These are phyloP conservation scores for Pachyramphus minor DNA, from an alignment of 2,113 vertebrate genomes.

Conservation along the genomic window DNA sequence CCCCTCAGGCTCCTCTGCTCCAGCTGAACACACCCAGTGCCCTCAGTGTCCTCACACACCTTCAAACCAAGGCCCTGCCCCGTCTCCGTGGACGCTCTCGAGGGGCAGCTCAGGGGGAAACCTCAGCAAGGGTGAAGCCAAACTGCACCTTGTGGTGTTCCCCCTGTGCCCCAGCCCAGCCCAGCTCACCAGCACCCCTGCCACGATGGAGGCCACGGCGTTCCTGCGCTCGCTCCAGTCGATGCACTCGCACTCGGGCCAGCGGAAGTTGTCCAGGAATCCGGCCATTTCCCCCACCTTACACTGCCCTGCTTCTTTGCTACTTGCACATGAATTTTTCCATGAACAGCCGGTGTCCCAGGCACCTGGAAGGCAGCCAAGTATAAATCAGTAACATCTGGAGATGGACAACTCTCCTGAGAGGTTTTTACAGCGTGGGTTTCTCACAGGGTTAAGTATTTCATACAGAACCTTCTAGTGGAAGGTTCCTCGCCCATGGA, in stretches of 20 bases:
- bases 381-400: background rate
- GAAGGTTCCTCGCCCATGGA: accelerated
- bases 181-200: slow-evolving; percentile 80
- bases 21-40: too few species aligned
- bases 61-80: too few species aligned
- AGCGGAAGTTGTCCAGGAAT: slow-evolving; percentile 90
- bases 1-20: too few species aligned
- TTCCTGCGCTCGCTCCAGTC: slow-evolving; percentile 92
- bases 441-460: background rate
- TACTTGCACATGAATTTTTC: background rate
- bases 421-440: too few species aligned
- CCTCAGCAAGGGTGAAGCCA: too few species aligned
- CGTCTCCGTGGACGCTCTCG: too few species aligned
- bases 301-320: background rate
- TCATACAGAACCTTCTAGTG: background rate
- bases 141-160: too few species aligned
- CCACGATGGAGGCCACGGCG: slow-evolving; percentile 80
- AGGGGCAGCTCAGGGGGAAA: too few species aligned
- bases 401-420: background rate
- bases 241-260: slow-evolving; percentile 89
- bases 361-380: background rate
- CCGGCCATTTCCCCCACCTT: slow-evolving; percentile 79
- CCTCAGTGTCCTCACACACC: too few species aligned
- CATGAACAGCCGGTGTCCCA: slow-evolving; percentile 25
- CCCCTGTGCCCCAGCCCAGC: too few species aligned